Evolutionary conservation across 1,140 invertebrate species (phyloP).

Genomic region (Drosophila erecta): DNA sequence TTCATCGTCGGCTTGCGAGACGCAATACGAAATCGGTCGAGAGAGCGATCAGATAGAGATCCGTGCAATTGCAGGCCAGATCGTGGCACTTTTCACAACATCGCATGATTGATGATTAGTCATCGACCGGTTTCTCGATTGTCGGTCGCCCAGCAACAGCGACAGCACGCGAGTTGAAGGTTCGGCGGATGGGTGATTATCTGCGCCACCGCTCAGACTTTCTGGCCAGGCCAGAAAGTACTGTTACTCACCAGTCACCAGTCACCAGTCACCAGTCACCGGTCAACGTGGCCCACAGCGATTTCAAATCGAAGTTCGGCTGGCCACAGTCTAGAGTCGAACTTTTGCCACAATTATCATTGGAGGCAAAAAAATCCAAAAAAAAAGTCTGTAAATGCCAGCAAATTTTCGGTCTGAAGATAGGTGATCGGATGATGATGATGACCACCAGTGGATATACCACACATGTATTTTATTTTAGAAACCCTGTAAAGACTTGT

Average conservation of each 20-base stretch:
- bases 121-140: constrained; percentile 68
- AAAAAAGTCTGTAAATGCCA: not conserved
- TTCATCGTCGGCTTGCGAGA: not conserved
- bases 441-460: too few relatives aligned
- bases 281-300: constrained; percentile 21
- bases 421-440: not conserved
- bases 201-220: constrained; percentile 15
- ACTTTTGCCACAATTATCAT: not conserved
- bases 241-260: constrained; percentile 27
- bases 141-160: constrained; percentile 47
- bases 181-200: constrained; percentile 35
- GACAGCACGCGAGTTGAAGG: constrained; percentile 54
- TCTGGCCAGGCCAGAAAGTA: constrained; percentile 25
- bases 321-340: constrained; percentile 7
- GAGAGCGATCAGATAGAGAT: constrained; percentile 52
- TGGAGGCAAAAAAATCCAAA: not conserved
- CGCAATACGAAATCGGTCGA: constrained; percentile 10
- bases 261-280: constrained; percentile 5
- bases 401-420: not conserved
- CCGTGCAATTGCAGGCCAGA: constrained; percentile 57
- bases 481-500: too few relatives aligned
- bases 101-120: constrained; percentile 78
- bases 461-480: too few relatives aligned
- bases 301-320: constrained; percentile 8
- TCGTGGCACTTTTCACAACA: constrained; percentile 72